These are phyloP conservation scores for silkworm (Bombyx mori) DNA, from an alignment of 1,140 invertebrate genomes.

Conservation along the genomic window DNA sequence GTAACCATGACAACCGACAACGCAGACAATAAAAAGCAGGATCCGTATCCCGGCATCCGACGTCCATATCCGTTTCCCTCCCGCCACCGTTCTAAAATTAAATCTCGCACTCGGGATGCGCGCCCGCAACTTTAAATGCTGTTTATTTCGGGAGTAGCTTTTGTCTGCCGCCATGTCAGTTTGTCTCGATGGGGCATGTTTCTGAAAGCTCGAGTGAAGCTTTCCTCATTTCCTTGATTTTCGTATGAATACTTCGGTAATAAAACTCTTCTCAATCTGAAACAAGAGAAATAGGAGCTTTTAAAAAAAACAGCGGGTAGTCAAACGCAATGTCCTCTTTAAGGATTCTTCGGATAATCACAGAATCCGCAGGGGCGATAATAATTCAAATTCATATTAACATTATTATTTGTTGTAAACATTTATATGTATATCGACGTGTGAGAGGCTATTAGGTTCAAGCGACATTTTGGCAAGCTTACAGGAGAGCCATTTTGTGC, in stretches of 20 bases:
- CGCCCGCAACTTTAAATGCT: constrained; percentile 27
- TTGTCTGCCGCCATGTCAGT: constrained; percentile 40
- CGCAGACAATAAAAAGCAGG: constrained; percentile 24
- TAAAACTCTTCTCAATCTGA: constrained; percentile 17
- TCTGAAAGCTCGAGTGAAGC: constrained; percentile 14
- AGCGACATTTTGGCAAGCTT: no score
- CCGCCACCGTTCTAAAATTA: constrained; percentile 37
- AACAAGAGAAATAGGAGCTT: constrained; percentile 25
- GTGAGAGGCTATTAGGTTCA: no score
- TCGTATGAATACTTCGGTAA: no score
- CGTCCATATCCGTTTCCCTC: constrained; percentile 25
- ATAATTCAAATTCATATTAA: no score
- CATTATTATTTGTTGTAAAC: no score
- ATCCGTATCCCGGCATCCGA: constrained; percentile 39
- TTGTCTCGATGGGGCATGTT: constrained; percentile 44
- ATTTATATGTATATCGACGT: no score
- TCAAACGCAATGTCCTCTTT: no score
- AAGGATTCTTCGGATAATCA: no score
- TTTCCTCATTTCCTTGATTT: constrained; percentile 6
- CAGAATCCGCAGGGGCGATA: no score
- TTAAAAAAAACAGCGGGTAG: not conserved
- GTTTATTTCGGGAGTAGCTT: constrained; percentile 26
- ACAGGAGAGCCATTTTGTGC: no score
- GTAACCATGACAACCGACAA: constrained; percentile 48
- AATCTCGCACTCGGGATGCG: constrained; percentile 38